Base-by-base conservation (phyloP, 2,113 vertebrate genomes). In the Phyllopteryx taeniolatus region DNA sequence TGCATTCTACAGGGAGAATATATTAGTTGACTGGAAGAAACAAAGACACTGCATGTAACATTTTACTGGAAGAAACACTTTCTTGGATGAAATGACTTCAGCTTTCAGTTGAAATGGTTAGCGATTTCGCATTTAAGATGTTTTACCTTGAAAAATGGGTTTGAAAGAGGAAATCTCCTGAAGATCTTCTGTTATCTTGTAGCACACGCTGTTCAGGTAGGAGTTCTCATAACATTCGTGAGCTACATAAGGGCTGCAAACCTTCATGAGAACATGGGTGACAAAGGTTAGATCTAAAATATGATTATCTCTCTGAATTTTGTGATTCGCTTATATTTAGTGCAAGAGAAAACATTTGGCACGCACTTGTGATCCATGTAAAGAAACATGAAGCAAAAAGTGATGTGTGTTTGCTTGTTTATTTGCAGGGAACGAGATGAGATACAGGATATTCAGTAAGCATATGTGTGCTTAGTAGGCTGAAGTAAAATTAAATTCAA, bases 161-260 rank as follows among this genome's bases (percentile, higher is more conserved):
- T 56, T 91, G 39, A 89, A 77, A 31, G n/a, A 46, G 47, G 79
- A 54, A 9, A 53, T 27, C 0, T 12, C 0, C 8, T 72, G 2
- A 10, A 93, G 69, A 0, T 71, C 1, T 31, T 82, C 46, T 2
- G 54, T 77, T 15, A 94, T 80, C 11, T 92, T 80, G 79, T 89
- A 94, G 78, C 94, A 95, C 66, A 90, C 35, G 15, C 94, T 91
- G 79, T 93, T 95, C 46, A 94, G 75, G 60, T 93, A 94, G n/a
- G 89, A 85, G 73, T 94, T 94, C 46, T 85, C 86, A 71, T 94
- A 71, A 81, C 94, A 95, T 1, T 83, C 88, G 39, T 90, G 91
- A 73, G 71, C 81, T 1, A 93, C 19, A 59, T 83, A 91, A 0
- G 94, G 90, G 71, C 93, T 94, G 80, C 94, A 96, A 57, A 89